Evolutionary conservation across 1,140 invertebrate genomes (phyloP), one percentile per base, ranked within the genome.

Genomic region (Aplysia californica): DNA sequence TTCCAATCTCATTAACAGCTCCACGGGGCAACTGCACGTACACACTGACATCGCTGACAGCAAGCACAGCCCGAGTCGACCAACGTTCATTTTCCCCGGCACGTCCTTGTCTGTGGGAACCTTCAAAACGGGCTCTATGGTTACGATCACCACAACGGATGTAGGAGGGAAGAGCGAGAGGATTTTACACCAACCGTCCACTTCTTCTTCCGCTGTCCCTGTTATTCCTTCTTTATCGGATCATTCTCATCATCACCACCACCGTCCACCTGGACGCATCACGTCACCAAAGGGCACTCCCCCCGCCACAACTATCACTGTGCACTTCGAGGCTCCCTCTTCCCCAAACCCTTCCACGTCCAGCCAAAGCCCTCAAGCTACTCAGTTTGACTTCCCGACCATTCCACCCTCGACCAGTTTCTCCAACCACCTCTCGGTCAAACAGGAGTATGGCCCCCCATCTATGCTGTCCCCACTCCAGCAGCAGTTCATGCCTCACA

Each of bases 241-340:
- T n/a, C n/a, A n/a, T n/a, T n/a, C n/a, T n/a, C n/a, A n/a, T n/a
- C n/a, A n/a, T n/a, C n/a, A n/a, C n/a, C n/a, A n/a, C n/a, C n/a
- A n/a, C n/a, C n/a, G n/a, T n/a, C n/a, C n/a, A n/a, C n/a, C n/a
- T n/a, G n/a, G 44, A 10, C 10, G 44, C 44, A n/a, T n/a, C 44
- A 50, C 44, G 44, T 50, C 39, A 29, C 20, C n/a, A 15, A 3
- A 20, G 23, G 64, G 67, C 23, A 73, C 79, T 5, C 73, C 76
- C 36, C 78, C 78, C 1, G 79, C 77, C 15, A 80, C 85, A 23
- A 85, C 84, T 61, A 88, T 88, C 61, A 80, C 85, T 26, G 87
- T 88, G 31, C 86, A 85, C 76, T 88, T 88, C 77, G 87, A 87
- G 68, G 82, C 87, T 10, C 86, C 87, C 0, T 79, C 83, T 21